Evolutionary conservation across 2,113 vertebrate species (phyloP).

Genomic region (Coracopsis vasa): DNA sequence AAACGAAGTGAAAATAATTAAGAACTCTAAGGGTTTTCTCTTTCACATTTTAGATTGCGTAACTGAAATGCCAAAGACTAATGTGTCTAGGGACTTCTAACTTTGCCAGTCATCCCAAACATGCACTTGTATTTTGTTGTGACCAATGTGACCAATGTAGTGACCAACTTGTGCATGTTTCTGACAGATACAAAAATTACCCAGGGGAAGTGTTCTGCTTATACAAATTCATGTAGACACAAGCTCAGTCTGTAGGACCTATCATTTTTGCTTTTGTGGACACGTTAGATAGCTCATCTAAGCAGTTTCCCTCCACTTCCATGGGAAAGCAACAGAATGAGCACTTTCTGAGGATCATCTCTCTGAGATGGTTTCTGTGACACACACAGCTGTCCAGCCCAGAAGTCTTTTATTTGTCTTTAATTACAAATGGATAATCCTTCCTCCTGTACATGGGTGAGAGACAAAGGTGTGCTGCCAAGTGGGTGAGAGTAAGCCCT

Average conservation of each 20-base stretch:
- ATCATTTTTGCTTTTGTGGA: not conserved
- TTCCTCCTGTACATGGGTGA: not conserved
- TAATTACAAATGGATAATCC: not conserved
- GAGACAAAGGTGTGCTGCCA: not conserved
- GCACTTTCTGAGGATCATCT: rapidly evolving
- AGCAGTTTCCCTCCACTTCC: not conserved
- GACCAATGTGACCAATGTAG: too few species aligned
- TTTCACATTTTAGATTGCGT: not conserved
- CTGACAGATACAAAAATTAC: not conserved
- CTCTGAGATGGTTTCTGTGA: rapidly evolving
- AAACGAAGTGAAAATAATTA: not conserved
- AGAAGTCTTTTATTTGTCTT: not conserved
- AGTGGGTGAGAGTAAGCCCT: not conserved
- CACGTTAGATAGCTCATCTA: not conserved
- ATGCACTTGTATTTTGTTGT: not conserved
- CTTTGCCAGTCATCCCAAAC: not conserved
- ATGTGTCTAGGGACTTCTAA: not conserved
- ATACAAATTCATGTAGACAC: not conserved
- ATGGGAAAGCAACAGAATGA: not conserved
- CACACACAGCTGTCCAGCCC: not conserved
- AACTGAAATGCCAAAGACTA: not conserved
- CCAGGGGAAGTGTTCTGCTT: not conserved
- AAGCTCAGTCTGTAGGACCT: not conserved
- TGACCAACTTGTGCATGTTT: not conserved
- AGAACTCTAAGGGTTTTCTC: not conserved